phyloP scores from a whole-genome alignment of 2,888 invertebrate species.

The Cantharis rustica region DNA sequence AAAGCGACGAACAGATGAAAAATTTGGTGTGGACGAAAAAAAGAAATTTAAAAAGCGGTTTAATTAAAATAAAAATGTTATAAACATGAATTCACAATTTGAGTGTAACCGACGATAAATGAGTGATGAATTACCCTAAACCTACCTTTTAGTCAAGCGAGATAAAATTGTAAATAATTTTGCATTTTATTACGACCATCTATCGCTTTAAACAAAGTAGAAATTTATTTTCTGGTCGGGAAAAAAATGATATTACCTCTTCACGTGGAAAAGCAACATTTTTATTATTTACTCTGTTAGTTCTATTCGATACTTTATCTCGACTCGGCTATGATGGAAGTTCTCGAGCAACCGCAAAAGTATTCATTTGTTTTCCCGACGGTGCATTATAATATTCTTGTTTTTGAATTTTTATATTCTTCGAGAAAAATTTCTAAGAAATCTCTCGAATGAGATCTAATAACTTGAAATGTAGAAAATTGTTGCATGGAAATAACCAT shows the following conservation, averaged over 20 bases:
- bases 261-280: not conserved
- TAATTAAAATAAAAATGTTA: not conserved
- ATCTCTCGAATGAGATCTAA: not conserved
- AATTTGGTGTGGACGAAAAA: not conserved
- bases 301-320: not conserved
- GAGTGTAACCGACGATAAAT: not conserved
- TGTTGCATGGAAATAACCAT: not conserved
- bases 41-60: not conserved
- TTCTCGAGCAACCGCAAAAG: not conserved
- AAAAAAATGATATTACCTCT: not conserved
- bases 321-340: not conserved
- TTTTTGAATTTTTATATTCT: not conserved
- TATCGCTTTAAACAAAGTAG: not conserved
- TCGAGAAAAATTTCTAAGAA: not conserved
- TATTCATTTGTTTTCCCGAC: not conserved
- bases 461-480: not conserved
- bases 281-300: not conserved
- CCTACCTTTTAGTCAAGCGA: not conserved
- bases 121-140: not conserved
- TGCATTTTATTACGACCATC: not conserved
- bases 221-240: not conserved
- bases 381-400: not conserved
- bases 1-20: not conserved
- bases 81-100: not conserved
- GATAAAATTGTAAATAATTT: not conserved